Base-by-base conservation (phyloP, 2,888 invertebrate species). In the Megaustenia siamemsis region DNA sequence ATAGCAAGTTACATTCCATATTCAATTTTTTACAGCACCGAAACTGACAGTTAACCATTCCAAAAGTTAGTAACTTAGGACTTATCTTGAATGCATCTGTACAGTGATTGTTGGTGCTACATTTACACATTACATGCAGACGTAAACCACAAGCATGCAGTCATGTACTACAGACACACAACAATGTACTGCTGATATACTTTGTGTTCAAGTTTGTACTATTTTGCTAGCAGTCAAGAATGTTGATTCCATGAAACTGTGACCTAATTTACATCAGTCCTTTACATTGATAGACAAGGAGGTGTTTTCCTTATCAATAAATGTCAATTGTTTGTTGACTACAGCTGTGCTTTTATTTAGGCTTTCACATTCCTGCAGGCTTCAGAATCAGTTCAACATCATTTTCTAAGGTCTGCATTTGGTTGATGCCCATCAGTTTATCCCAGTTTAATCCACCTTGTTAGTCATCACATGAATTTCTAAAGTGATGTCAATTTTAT, bases 1-100 rank as follows among this genome's bases (percentile, higher is more conserved):
- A 69, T 5, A 40, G 69, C 69, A 73, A 32, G 32, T 73, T 49
- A 32, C 73, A 73, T 73, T 73, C 73, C 73, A 73, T 49, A 32
- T 45, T 49, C n/a, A n/a, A 12, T 21, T 56, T 56, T 56, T 56
- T 4, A 24, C 56, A 40, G 40, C 4, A 68, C 68, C 38, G 10
- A 2, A 69, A 69, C 28, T n/a, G n/a, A n/a, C n/a, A 40, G 38
- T 69, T 43, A 10, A 71, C 71, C 71, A 71, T 71, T 71, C 71
- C 71, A 43, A 40, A 24, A 8, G 40, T 40, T n/a, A 24, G 69
- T 3, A n/a, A 69, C 69, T n/a, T 63, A 10, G 24, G 45, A 43
- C n/a, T 71, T 40, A 71, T n/a, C 5, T 24, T 71, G 45, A n/a
- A 24, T 45, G 71, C 28, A 69, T 71, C 1, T 40, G 35, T 71